phyloP scores from a whole-genome alignment of 2,113 vertebrate species.

The Entomyzon cyanotis region DNA sequence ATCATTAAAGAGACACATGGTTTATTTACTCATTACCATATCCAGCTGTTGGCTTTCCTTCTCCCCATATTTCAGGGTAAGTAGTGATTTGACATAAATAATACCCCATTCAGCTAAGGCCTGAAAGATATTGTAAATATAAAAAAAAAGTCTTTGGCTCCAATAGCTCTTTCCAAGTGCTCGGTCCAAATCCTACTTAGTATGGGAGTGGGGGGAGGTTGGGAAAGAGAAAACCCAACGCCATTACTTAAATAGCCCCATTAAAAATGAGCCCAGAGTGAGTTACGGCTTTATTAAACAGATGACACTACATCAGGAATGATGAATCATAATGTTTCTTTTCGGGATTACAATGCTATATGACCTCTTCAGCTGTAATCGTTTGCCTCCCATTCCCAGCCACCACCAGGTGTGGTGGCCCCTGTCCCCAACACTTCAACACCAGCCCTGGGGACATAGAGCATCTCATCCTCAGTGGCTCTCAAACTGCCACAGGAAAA shows the following conservation, averaged over 20 bases:
- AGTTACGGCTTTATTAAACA: constrained; percentile 71
- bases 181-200: constrained; percentile 21
- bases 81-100: constrained; percentile 71
- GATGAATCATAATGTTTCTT: constrained; percentile 74
- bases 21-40: constrained; percentile 75
- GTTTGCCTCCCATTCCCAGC: constrained; percentile 47
- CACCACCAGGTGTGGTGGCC: constrained; percentile 55
- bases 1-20: constrained; percentile 69
- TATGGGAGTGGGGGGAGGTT: background rate
- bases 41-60: constrained; percentile 70
- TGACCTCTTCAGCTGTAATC: constrained; percentile 66
- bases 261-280: constrained; percentile 70
- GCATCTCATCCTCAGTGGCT: background rate
- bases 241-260: constrained; percentile 68
- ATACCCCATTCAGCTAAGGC: constrained; percentile 43
- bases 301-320: constrained; percentile 72
- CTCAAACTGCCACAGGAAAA: background rate
- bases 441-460: background rate
- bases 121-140: constrained; percentile 64
- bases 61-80: constrained; percentile 68
- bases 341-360: constrained; percentile 53
- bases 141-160: constrained; percentile 36
- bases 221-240: background rate
- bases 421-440: constrained; percentile 5
- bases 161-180: constrained; percentile 37